Evolutionary conservation across 2,888 invertebrate species (phyloP), one percentile per base, ranked within the genome.

Genomic region (Conus canariensis): DNA sequence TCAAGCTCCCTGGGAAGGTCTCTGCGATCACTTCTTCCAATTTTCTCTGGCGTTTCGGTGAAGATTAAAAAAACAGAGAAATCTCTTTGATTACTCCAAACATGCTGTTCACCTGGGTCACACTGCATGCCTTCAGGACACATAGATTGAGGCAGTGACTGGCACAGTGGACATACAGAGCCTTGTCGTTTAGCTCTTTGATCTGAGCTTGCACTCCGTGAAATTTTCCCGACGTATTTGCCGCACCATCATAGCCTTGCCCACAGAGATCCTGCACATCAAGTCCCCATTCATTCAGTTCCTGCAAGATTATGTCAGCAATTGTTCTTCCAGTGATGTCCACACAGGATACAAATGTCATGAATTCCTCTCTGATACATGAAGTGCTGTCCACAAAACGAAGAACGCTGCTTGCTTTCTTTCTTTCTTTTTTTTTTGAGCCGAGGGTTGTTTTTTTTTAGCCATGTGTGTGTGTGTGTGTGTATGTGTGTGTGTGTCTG

Each of bases 171-270:
- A 91, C 88, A 74, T 93, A 92, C 8, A 91, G 56, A 22, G 93
- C 90, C 12, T 87, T 60, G 1, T 91, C 91, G 85, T 90, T 45
- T 3, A 90, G 8, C n/a, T 90, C 85, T 64, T 85, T 25, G 8
- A 93, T 90, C 58, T 89, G 77, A 25, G 90, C 91, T 88, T 91
- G 91, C 5, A 92, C 91, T 80, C 92, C 90, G 8, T 90, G 89
- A 59, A 87, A 85, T 25, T 70, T 80, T 0, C 90, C 91, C 3
- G 88, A 85, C 91, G 91, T 91, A 77, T 88, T 91, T 56, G 86
- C 67, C n/a, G 91, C 90, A 16, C 90, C 91, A 77, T 92, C 92
- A 89, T 92, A 92, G 16, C 92, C 90, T 59, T 92, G 92, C 4
- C 91, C 92, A 1, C 90, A 14, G 58, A 91, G 87, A 77, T 90